Evolutionary conservation across 2,888 invertebrate genomes (phyloP).

Genomic region (Pristionchus arcanus): DNA sequence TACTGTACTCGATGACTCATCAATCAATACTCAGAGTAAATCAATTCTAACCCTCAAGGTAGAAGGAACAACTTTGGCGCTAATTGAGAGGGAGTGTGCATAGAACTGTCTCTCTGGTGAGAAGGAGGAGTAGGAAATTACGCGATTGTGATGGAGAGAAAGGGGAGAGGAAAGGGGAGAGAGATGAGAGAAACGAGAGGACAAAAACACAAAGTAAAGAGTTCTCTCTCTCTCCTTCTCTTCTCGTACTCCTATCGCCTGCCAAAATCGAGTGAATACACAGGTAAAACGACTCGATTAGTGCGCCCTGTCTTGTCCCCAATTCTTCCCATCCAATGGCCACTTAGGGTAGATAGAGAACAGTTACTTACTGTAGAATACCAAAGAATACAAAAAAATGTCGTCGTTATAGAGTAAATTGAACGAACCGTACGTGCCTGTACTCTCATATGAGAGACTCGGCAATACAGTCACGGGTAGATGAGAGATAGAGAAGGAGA

Average conservation of each 20-base stretch:
- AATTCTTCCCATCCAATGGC: neutral
- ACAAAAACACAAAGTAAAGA: constrained; percentile 51
- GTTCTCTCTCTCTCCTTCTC: constrained; percentile 19
- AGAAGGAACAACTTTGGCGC: too few species aligned
- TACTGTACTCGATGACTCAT: constrained; percentile 5
- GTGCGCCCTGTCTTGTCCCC: constrained; percentile 14
- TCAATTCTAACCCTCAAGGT: constrained; percentile 40
- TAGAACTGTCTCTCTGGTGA: neutral
- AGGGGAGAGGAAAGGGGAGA: neutral
- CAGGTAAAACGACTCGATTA: constrained; percentile 45
- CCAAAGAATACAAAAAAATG: neutral
- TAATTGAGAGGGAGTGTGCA: constrained; percentile 27
- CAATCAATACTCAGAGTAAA: constrained; percentile 11
- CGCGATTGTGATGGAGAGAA: constrained; percentile 26
- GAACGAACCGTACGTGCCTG: neutral
- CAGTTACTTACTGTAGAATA: neutral
- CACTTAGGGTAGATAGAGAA: neutral
- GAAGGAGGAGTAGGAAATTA: constrained; percentile 8
- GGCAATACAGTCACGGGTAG: neutral
- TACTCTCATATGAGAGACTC: neutral
- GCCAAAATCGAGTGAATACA: constrained; percentile 46
- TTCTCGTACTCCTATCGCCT: constrained; percentile 20
- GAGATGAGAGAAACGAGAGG: constrained; percentile 28
- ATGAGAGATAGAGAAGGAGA: neutral
- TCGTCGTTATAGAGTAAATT: neutral